Evolutionary conservation across 2,113 vertebrate genomes (phyloP).

Genomic region (Syrmaticus mikado): DNA sequence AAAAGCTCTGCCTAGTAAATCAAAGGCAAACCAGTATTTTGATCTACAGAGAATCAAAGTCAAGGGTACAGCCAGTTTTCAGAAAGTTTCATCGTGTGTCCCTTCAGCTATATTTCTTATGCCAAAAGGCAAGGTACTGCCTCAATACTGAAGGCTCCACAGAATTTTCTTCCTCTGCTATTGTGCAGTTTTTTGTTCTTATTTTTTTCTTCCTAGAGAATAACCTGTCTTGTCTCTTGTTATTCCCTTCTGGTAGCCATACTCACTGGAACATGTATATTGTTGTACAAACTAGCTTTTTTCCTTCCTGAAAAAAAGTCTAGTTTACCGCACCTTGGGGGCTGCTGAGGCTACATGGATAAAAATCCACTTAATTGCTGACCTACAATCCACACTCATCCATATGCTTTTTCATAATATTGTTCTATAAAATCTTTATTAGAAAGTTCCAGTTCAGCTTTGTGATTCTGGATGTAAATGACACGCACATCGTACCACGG

Average conservation of each 20-base stretch:
- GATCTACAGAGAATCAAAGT: conserved; percentile 7
- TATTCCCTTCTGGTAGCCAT: neutral
- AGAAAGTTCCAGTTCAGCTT: neutral
- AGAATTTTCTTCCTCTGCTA: neutral
- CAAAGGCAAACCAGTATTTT: neutral
- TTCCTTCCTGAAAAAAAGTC: neutral
- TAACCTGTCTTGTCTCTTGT: neutral
- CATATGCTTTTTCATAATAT: neutral
- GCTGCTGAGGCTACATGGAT: neutral
- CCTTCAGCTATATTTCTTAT: neutral
- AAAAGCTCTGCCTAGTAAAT: conserved; percentile 4
- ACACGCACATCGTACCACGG: too few relatives aligned
- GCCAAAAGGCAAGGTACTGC: neutral
- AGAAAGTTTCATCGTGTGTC: neutral
- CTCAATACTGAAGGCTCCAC: neutral
- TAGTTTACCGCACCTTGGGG: neutral
- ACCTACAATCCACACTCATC: neutral
- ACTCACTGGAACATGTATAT: neutral
- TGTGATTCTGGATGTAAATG: neutral
- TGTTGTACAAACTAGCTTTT: neutral
- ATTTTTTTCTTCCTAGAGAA: neutral
- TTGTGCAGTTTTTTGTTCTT: neutral
- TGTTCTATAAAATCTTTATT: neutral
- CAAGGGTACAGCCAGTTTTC: neutral
- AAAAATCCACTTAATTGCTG: neutral